Conservation (phyloP, 2,113 vertebrate species). For the Triplophysa tibetana region DNA sequence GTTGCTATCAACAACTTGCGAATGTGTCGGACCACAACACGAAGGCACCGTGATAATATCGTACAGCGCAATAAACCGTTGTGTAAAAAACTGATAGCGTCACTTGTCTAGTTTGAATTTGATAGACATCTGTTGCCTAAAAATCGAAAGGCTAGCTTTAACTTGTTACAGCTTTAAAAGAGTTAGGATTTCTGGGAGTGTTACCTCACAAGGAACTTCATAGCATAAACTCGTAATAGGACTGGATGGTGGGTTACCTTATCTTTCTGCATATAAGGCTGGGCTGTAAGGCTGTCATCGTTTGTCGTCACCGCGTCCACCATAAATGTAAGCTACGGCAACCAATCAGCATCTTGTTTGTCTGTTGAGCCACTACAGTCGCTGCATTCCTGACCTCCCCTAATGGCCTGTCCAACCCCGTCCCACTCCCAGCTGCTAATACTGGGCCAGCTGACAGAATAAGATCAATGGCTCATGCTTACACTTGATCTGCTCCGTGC, state of each 20-base stretch:
- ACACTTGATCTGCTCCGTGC: slow-evolving; percentile 23
- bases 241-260: not conserved
- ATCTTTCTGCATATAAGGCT: slow-evolving; percentile 24
- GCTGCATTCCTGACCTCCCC: slow-evolving; percentile 31
- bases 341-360: not conserved
- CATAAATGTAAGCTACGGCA: slow-evolving; percentile 33
- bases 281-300: slow-evolving; percentile 24
- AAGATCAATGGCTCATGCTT: slow-evolving; percentile 44
- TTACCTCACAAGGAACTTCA: slow-evolving; percentile 31
- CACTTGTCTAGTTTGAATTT: no score
- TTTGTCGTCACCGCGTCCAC: slow-evolving; percentile 37
- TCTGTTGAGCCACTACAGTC: not conserved
- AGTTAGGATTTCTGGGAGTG: slow-evolving; percentile 33
- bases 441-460: slow-evolving; percentile 31
- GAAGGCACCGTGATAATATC: no score
- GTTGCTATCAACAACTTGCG: no score
- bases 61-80: no score
- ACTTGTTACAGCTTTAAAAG: slow-evolving; percentile 1
- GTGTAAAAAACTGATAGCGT: no score
- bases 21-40: no score
- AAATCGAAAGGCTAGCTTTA: not conserved
- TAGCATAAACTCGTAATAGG: slow-evolving; percentile 10
- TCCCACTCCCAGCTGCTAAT: slow-evolving; percentile 29
- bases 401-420: slow-evolving; percentile 4
- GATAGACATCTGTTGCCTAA: not conserved